Evolutionary conservation across 2,888 invertebrate species (phyloP), one percentile per base, ranked within the genome.

Genomic region (Vesta saturnalis): DNA sequence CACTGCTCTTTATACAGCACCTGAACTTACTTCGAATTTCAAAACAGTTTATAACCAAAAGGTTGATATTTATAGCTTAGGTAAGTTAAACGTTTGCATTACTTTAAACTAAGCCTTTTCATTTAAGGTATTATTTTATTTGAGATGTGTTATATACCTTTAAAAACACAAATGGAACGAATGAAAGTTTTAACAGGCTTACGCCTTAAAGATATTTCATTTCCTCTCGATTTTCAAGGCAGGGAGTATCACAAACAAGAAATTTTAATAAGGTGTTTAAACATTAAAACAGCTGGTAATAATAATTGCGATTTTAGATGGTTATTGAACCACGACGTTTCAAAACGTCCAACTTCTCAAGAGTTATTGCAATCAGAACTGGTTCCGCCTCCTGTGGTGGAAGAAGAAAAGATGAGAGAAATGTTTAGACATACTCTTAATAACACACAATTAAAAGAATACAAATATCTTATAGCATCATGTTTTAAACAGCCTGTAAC

Each of bases 1-100:
- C 21, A 99, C 99, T 22, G 94, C 95, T 0, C 86, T 97, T 0
- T 99, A 99, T 84, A 94, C 95, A 55, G 97, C 98, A 0, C 99
- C 99, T 0, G 99, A 99, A 82, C 85, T 99, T 0, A 89, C 89
- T 0, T 89, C 89, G 16, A 88, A 88, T 0, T 87, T 88, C 0
- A 93, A 92, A 82, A 91, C 92, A 1, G 89, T 90, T 19, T 93
- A 94, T 82, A 95, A 93, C 83, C 94, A 97, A 86, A 95, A 95
- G 85, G 95, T 95, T 0, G 88, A 88, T 74, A 86, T 89, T 71
- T 89, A 87, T 75, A 88, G 88, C 77, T 80, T 85, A 73, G 97
- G 97, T 43, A 92, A 73, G 58, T 57, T 3, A 23, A 23, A 3
- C 3, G 22, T 64, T 60, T 58, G 49, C 14, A 49, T 6, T 14